Conservation (phyloP, 2,113 vertebrate genomes). For the Nothobranchius furzeri region DNA sequence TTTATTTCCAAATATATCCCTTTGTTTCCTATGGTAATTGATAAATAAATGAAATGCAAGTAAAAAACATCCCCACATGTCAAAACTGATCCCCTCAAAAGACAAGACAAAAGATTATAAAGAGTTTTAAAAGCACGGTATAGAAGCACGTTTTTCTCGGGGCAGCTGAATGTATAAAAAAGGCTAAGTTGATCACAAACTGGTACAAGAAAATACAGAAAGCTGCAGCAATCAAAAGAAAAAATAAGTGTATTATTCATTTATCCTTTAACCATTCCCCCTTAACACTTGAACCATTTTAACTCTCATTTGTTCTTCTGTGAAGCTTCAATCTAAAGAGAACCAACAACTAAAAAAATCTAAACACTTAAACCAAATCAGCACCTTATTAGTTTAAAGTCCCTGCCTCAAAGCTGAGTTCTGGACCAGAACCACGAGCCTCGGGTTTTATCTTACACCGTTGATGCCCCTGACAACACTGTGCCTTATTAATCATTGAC, state of each 20-base stretch:
- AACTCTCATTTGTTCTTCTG: constrained; percentile 9
- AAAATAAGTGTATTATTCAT: background rate
- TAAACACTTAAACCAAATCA: constrained; percentile 25
- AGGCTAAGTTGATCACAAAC: background rate
- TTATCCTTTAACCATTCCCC: background rate
- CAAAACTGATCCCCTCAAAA: constrained; percentile 17
- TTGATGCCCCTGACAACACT: constrained; percentile 54
- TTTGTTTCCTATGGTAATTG: constrained; percentile 44
- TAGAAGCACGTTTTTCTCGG: constrained; percentile 25
- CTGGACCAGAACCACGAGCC: constrained; percentile 41
- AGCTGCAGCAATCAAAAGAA: constrained; percentile 1
- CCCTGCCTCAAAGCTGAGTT: constrained; percentile 47
- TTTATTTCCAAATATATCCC: constrained; percentile 77
- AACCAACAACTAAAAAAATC: constrained; percentile 18
- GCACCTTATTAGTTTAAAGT: constrained; percentile 17
- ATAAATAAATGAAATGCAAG: constrained; percentile 60
- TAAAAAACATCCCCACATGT: constrained; percentile 36
- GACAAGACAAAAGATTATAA: constrained; percentile 23
- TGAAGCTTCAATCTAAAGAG: constrained; percentile 13
- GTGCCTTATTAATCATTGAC: constrained; percentile 80
- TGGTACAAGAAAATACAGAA: background rate
- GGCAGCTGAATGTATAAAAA: constrained; percentile 18
- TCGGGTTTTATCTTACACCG: constrained; percentile 62
- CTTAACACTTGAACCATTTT: background rate
- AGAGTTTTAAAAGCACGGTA: constrained; percentile 14